phyloP scores from a whole-genome alignment of 2,888 invertebrate genomes.

The Patella caerulea region DNA sequence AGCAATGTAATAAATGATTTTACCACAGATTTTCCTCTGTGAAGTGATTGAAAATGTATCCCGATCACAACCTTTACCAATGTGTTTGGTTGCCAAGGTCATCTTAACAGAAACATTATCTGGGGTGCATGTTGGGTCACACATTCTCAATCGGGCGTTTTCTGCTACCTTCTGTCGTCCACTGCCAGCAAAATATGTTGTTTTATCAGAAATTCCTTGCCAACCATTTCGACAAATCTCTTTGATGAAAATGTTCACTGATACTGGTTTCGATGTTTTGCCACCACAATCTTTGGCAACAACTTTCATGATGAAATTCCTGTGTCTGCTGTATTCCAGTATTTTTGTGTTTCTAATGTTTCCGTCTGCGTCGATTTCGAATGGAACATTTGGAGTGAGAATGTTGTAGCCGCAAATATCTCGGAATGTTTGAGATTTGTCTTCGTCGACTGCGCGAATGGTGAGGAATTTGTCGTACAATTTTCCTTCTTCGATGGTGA shows the following conservation, averaged over 20 bases:
- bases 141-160: constrained; percentile 76
- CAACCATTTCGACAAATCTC: constrained; percentile 85
- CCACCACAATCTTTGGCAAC: constrained; percentile 98
- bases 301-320: constrained; percentile 90
- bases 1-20: constrained; percentile 44
- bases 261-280: constrained; percentile 92
- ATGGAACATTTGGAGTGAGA: constrained; percentile 89
- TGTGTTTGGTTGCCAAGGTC: constrained; percentile 84
- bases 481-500: constrained; percentile 88
- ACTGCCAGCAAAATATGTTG: constrained; percentile 88
- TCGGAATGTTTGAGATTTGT: constrained; percentile 94
- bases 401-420: constrained; percentile 99
- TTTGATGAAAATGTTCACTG: constrained; percentile 95
- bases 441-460: constrained; percentile 92
- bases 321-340: constrained; percentile 90
- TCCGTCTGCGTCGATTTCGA: constrained; percentile 92
- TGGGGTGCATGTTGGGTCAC: constrained; percentile 72
- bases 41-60: constrained; percentile 91
- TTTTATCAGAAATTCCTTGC: constrained; percentile 86
- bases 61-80: constrained; percentile 95
- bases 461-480: constrained; percentile 84
- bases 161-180: constrained; percentile 87
- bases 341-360: constrained; percentile 91
- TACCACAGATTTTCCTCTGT: constrained; percentile 87
- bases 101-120: constrained; percentile 74